Evolutionary conservation across 2,797 vertebrate species (phyloP), one percentile per base, ranked within the genome.

Genomic region (Poecilia wingei): DNA sequence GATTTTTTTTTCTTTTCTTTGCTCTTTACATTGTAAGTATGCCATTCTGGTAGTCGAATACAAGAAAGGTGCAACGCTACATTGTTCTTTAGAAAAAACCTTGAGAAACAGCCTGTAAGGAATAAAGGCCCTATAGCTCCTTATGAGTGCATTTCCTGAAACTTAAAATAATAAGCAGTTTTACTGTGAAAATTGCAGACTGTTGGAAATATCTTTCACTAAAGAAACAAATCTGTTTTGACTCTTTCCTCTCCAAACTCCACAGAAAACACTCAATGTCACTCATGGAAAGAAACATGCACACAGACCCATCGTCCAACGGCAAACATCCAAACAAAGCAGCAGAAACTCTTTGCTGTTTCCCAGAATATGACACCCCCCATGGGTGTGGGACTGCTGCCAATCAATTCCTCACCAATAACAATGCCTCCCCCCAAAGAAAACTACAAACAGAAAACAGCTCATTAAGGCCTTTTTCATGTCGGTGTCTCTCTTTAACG

Each of bases 351-450:
- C 88, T 88, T 89, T 79, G 76, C 80, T 53, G 46, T 85, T 47
- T 43, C 84, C 86, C 80, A 79, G 82, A 90, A 92, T 88, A 91
- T 80, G 46, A 39, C 79, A 46, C 57, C 70, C 87, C 87, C 80
- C 45, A 9, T 46, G 89, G 88, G 88, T 64, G 78, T 31, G 3
- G 71, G 82, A 80, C 66, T 53, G 84, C 93, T 91, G 92, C 93
- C 94, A 93, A 93, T 95, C 95, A 94, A 94, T 93, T 90, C 88
- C 83, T 64, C 86, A 87, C 90, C 88, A 93, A 93, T 92, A 92
- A 92, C 87, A 91, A 84, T 76, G 77, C 82, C 78, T 91, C 90
- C 90, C 31, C 81, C 22, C 57, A 36, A 85, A 91, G 87, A 89
- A 86, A 89, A 83, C 88, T 79, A 88, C 77, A 79, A 89, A 87